phyloP scores from a whole-genome alignment of 2,113 vertebrate genomes.

The Canis aureus region DNA sequence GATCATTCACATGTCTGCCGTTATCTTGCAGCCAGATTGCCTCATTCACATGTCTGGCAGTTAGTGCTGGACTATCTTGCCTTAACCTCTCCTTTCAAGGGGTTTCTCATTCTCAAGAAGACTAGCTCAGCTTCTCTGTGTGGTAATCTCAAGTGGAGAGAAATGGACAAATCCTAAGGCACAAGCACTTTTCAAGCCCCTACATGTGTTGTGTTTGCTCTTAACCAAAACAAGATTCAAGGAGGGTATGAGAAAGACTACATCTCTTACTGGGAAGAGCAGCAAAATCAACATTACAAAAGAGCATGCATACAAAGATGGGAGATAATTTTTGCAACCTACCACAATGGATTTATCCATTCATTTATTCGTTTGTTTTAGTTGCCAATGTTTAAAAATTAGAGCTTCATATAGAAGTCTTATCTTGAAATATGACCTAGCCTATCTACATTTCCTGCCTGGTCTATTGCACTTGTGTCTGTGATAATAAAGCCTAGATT shows the following conservation, averaged over 20 bases:
- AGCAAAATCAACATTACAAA: background rate
- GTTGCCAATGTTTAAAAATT: slow-evolving; percentile 38
- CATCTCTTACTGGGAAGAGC: background rate
- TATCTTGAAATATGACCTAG: slow-evolving; percentile 29
- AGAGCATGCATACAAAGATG: background rate
- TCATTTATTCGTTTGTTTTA: background rate
- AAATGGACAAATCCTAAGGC: background rate
- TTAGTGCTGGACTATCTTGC: background rate
- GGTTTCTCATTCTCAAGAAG: background rate
- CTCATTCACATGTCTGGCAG: background rate
- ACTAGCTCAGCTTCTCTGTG: background rate
- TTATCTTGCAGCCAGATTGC: background rate
- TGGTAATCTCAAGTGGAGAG: background rate
- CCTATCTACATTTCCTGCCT: background rate
- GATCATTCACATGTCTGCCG: background rate
- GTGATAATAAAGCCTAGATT: slow-evolving; percentile 8
- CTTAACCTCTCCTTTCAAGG: background rate
- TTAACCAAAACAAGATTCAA: slow-evolving; percentile 15
- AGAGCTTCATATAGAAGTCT: background rate
- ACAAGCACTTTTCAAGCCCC: background rate
- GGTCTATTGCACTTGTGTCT: background rate
- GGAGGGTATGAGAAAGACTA: background rate
- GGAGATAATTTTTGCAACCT: background rate
- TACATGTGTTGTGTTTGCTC: background rate
- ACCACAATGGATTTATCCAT: background rate